Conservation (phyloP, 2,113 vertebrate genomes). For the Malurus melanocephalus region DNA sequence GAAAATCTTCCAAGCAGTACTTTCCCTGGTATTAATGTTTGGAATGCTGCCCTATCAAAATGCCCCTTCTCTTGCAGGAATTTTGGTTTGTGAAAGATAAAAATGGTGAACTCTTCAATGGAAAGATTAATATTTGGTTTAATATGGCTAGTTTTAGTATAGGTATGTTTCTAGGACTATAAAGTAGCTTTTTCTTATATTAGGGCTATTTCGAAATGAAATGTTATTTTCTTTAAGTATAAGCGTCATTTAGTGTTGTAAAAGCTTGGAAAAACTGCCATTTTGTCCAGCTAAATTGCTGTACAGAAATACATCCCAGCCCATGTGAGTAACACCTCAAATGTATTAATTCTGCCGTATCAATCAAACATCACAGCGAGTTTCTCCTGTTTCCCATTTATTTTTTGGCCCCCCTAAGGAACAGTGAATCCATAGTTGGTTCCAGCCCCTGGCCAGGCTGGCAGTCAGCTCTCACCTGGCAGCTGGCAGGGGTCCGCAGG, state of each 20-base stretch:
- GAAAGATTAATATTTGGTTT: background rate
- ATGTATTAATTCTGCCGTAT: background rate
- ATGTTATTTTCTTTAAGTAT: background rate
- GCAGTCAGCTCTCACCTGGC: constrained; percentile 56
- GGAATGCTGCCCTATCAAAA: background rate
- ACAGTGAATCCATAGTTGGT: background rate
- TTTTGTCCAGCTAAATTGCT: background rate
- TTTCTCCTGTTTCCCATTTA: background rate
- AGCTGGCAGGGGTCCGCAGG: constrained; percentile 74
- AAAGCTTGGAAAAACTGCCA: background rate
- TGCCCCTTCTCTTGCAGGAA: background rate
- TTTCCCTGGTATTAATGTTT: background rate
- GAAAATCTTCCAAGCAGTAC: background rate
- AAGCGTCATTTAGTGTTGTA: background rate
- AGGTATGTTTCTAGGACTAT: background rate
- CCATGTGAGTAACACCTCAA: background rate
- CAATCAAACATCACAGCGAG: background rate
- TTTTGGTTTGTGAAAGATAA: background rate
- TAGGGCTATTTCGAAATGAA: background rate
- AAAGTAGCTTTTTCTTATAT: background rate
- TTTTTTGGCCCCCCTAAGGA: background rate
- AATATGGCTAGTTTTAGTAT: background rate
- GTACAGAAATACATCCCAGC: background rate
- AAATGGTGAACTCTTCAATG: background rate
- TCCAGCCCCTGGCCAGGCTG: background rate